phyloP scores from a whole-genome alignment of 2,888 invertebrate species.

The Parnassius smintheus region DNA sequence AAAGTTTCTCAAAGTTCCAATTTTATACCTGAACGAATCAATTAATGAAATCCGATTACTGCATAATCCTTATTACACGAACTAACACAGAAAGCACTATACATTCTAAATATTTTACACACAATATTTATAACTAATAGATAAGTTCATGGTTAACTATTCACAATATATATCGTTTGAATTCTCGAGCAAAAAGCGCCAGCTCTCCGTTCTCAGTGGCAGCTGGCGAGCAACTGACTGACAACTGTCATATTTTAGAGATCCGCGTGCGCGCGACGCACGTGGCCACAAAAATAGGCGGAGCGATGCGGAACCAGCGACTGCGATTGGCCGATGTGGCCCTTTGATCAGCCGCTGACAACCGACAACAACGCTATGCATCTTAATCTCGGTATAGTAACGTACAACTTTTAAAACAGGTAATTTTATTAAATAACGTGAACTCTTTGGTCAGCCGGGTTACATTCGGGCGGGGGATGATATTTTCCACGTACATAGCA shows the following conservation, averaged over 20 bases:
- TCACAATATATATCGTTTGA: conserved; percentile 40
- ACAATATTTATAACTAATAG: conserved; percentile 18
- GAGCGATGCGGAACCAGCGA: conserved; percentile 43
- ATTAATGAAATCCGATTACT: conserved; percentile 30
- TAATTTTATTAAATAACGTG: conserved; percentile 79
- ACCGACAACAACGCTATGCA: conserved; percentile 77
- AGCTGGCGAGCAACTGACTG: conserved; percentile 67
- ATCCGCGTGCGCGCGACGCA: conserved; percentile 72
- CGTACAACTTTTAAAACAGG: conserved; percentile 77
- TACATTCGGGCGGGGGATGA: conserved; percentile 48
- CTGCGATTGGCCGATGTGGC: conserved; percentile 56
- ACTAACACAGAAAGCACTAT: conserved; percentile 42
- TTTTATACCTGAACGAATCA: conserved; percentile 38
- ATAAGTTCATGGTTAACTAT: conserved; percentile 3
- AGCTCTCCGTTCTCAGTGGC: conserved; percentile 36
- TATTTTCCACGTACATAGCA: conserved; percentile 53
- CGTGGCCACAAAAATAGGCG: conserved; percentile 69
- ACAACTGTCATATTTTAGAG: conserved; percentile 51
- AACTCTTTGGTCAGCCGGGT: conserved; percentile 71
- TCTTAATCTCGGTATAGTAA: conserved; percentile 79
- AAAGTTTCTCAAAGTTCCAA: conserved; percentile 33
- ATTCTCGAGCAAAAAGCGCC: conserved; percentile 32
- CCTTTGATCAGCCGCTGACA: conserved; percentile 77
- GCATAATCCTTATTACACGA: conserved; percentile 36
- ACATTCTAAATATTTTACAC: conserved; percentile 24